Conservation (phyloP, 2,888 invertebrate genomes). For the Ferrisia virgata region DNA sequence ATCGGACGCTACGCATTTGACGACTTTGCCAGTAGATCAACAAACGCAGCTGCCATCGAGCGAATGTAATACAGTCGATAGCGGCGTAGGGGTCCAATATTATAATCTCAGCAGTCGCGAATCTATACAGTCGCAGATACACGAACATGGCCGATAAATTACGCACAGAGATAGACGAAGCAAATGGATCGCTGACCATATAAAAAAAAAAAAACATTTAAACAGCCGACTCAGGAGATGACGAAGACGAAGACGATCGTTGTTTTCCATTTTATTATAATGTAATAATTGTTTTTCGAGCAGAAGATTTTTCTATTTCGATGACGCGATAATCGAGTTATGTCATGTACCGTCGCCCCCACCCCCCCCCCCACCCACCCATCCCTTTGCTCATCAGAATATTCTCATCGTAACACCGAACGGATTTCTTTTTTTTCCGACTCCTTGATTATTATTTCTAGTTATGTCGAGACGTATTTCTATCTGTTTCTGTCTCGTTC, state of each 20-base stretch:
- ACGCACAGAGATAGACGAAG: background rate
- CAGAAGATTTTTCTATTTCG: no score
- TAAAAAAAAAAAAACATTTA: background rate
- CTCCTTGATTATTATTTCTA: no score
- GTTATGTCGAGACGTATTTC: no score
- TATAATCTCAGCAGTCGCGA: conserved; percentile 39
- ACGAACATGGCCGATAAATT: conserved; percentile 7
- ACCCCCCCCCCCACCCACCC: background rate
- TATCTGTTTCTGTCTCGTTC: no score
- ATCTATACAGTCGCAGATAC: conserved; percentile 30
- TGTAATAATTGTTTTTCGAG: no score
- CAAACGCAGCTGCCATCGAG: conserved; percentile 54
- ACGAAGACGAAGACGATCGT: no score
- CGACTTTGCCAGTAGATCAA: conserved; percentile 66
- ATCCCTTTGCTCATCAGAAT: no score
- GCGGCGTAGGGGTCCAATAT: conserved; percentile 35
- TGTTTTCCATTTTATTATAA: no score
- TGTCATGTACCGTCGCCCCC: background rate
- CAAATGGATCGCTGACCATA: background rate
- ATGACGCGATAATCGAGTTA: background rate
- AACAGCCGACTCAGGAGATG: no score
- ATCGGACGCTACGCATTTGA: conserved; percentile 74
- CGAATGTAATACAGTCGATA: conserved; percentile 40
- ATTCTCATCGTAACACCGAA: no score
- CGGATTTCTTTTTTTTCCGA: no score